A percentile compares a stretch with the other conserved stretches of the same genome.
These are phyloP conservation scores for Odocoileus virginianus DNA, from an alignment of 2,113 vertebrate genomes.

Conservation along the genomic window DNA sequence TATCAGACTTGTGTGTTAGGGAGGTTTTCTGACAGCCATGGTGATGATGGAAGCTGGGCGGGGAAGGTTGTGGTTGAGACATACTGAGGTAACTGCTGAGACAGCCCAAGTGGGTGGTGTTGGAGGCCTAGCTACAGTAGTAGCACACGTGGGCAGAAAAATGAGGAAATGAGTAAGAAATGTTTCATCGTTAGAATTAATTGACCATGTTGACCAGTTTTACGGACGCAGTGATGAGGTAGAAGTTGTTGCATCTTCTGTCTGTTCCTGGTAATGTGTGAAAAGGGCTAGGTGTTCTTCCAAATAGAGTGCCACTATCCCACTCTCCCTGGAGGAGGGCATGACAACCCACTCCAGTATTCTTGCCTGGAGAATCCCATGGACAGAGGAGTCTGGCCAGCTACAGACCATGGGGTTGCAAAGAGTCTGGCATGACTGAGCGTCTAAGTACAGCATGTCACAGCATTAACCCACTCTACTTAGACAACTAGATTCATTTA, in stretches of 20 bases:
- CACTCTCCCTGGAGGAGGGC: background rate
- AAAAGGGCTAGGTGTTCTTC: background rate
- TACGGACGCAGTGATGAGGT: background rate
- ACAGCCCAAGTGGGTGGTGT: background rate
- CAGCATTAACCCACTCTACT: background rate
- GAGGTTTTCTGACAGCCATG: background rate
- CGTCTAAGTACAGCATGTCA: background rate
- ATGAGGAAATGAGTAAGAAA: background rate
- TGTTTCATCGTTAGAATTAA: background rate
- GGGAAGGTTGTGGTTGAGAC: background rate
- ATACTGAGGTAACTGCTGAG: background rate
- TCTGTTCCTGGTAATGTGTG: background rate
- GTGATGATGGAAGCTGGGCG: background rate
- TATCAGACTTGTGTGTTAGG: background rate
- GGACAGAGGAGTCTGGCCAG: background rate
- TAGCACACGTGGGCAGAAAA: background rate
- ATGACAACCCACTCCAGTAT: background rate
- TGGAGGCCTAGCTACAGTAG: background rate
- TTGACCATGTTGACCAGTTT: background rate
- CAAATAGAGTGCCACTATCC: background rate
- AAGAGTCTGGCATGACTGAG: background rate
- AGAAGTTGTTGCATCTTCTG: background rate
- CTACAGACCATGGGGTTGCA: background rate
- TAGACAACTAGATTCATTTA: background rate
- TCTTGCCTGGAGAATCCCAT: background rate